These are phyloP conservation scores for Willisornis vidua DNA, from an alignment of 2,113 vertebrate genomes.

Conservation along the genomic window DNA sequence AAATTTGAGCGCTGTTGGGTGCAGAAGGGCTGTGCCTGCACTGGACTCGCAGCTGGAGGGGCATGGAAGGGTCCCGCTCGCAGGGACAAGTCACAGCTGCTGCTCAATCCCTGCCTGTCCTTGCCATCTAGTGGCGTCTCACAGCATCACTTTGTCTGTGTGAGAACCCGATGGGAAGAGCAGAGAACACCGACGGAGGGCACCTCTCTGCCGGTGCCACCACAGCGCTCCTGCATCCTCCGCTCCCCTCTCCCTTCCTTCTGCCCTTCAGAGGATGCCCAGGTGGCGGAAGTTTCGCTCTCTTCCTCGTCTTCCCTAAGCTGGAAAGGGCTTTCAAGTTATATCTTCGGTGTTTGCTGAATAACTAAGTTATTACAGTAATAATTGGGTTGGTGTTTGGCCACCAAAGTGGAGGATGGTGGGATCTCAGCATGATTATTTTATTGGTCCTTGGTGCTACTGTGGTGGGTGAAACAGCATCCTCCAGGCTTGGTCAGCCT, in stretches of 20 bases:
- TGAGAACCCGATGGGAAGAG: too few relatives aligned
- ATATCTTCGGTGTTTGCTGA: neutral
- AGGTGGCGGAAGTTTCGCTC: neutral
- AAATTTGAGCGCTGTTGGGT: neutral
- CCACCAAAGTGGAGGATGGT: neutral
- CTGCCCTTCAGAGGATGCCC: neutral
- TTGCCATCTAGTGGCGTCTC: conserved; percentile 8
- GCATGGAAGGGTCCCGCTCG: fast-evolving
- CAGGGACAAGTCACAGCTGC: too few relatives aligned
- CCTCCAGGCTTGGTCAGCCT: neutral
- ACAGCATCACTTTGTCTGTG: neutral
- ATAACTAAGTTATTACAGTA: neutral
- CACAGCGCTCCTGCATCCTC: neutral
- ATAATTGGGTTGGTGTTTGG: neutral
- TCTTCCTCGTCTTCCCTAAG: neutral
- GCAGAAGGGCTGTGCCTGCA: neutral
- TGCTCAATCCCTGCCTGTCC: neutral
- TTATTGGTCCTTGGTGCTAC: neutral
- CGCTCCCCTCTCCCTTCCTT: fast-evolving
- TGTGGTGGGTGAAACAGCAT: neutral
- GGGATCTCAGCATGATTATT: fast-evolving
- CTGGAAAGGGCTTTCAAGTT: neutral
- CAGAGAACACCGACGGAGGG: fast-evolving
- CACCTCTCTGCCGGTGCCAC: too few relatives aligned
- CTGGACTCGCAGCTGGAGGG: neutral